A percentile compares a stretch with the other conserved stretches of the same genome.
phyloP scores from a whole-genome alignment of 2,888 invertebrate species.

The Hypomecis atomaria region DNA sequence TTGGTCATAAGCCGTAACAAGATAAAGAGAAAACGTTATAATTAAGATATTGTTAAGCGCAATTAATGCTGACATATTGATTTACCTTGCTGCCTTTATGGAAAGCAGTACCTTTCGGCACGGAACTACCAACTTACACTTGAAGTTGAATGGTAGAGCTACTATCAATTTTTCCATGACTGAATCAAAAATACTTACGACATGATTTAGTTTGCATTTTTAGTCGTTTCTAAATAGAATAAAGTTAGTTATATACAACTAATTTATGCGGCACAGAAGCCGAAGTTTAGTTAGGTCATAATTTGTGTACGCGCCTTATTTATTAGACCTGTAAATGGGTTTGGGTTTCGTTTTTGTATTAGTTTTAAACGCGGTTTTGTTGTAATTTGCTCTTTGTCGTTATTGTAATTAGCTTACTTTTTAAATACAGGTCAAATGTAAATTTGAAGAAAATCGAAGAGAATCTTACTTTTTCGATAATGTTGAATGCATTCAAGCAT shows the following conservation, averaged over 20 bases:
- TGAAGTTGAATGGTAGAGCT: not conserved
- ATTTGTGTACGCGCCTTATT: slow-evolving; percentile 23
- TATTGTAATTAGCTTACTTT: too few species aligned
- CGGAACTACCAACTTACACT: not conserved
- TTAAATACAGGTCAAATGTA: too few species aligned
- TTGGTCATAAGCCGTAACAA: slow-evolving; percentile 38
- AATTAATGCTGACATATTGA: slow-evolving; percentile 63
- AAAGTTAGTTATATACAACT: slow-evolving; percentile 10
- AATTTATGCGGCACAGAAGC: slow-evolving; percentile 35
- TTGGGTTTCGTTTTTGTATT: slow-evolving; percentile 10
- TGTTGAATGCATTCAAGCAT: too few species aligned
- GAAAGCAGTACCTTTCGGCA: slow-evolving; percentile 47
- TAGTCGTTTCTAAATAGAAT: not conserved
- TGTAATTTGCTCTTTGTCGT: not conserved
- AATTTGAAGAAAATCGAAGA: too few species aligned
- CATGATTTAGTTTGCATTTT: not conserved
- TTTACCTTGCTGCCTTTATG: slow-evolving; percentile 53
- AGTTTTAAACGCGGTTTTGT: not conserved
- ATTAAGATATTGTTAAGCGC: slow-evolving; percentile 69
- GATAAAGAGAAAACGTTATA: slow-evolving; percentile 55
- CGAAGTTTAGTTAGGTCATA: slow-evolving; percentile 29
- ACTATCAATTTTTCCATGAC: not conserved
- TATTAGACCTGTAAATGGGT: slow-evolving; percentile 21
- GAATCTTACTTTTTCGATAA: too few species aligned
- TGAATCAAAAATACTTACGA: not conserved